Evolutionary conservation across 2,113 vertebrate species (phyloP).

Genomic region (Mus musculus): GRCm39 chr14:78946501-78947000

Average conservation of each 20-base stretch:
- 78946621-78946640: neutral
- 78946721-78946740: neutral
- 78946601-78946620: neutral
- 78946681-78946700: neutral
- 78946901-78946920: neutral
- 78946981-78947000: conserved; percentile 44
- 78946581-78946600: neutral
- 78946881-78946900: neutral
- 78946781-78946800: neutral
- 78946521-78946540: neutral
- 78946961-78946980: neutral
- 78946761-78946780: neutral
- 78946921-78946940: neutral
- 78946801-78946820: neutral
- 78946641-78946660: neutral
- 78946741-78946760: neutral
- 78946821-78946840: neutral
- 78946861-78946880: neutral
- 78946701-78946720: neutral
- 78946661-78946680: neutral
- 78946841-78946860: neutral
- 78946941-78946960: neutral
- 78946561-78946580: neutral
- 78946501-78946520: neutral
- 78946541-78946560: neutral